Percentiles rank a stretch among this genome's conserved stretches.
Evolutionary conservation across 2,797 vertebrate genomes (phyloP).

Genomic region (Kryptolebias ocellatus): DNA sequence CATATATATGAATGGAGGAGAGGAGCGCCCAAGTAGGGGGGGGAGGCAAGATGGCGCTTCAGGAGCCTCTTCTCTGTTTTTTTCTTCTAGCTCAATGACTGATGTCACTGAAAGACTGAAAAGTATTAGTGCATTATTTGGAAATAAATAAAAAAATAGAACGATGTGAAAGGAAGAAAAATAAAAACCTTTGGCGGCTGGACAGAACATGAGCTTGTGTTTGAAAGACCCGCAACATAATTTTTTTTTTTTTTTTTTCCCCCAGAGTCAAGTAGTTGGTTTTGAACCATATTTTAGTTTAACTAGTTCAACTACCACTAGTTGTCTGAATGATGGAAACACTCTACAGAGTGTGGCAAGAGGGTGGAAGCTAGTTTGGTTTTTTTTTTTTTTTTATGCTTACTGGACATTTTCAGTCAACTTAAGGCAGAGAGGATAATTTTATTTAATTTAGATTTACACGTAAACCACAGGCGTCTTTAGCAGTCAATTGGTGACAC

Average conservation of each 20-base stretch:
- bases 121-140: constrained; percentile 29
- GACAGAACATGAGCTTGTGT: constrained; percentile 45
- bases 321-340: too few relatives aligned
- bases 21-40: constrained; percentile 41
- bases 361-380: too few relatives aligned
- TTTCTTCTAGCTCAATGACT: constrained; percentile 73
- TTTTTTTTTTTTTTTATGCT: too few relatives aligned
- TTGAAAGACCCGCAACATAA: constrained; percentile 23
- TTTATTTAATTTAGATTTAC: too few relatives aligned
- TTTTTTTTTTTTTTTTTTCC: constrained; percentile 24
- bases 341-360: too few relatives aligned
- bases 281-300: constrained; percentile 37
- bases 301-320: not conserved
- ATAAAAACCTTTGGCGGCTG: constrained; percentile 67
- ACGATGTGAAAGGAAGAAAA: constrained; percentile 55
- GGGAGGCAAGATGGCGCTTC: constrained; percentile 65
- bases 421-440: too few relatives aligned
- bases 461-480: too few relatives aligned
- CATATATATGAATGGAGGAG: constrained; percentile 45
- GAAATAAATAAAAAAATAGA: constrained; percentile 15
- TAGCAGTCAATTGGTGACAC: too few relatives aligned
- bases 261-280: constrained; percentile 25
- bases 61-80: constrained; percentile 47
- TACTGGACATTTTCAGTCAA: too few relatives aligned
- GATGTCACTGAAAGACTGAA: constrained; percentile 66